phyloP scores from a whole-genome alignment of 2,888 invertebrate species.

The Volucella zonaria region DNA sequence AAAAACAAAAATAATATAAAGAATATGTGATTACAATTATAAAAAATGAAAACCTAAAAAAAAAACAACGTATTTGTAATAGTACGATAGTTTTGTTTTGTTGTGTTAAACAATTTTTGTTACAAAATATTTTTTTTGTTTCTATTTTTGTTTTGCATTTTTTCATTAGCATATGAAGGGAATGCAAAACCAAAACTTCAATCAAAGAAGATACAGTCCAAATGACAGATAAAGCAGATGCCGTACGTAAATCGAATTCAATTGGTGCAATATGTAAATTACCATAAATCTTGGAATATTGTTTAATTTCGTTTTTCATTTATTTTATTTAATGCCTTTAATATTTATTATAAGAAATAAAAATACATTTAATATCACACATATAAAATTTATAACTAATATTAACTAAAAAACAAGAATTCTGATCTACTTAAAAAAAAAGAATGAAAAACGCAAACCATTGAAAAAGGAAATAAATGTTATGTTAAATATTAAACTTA shows the following conservation, averaged over 20 bases:
- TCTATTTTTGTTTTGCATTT: conserved; percentile 15
- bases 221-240: conserved; percentile 11
- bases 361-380: conserved; percentile 62
- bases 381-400: conserved; percentile 64
- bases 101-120: conserved; percentile 18
- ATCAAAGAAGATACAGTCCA: neutral
- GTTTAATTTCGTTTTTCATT: conserved; percentile 10
- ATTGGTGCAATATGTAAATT: conserved; percentile 66
- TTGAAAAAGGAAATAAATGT: conserved; percentile 69
- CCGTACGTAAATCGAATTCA: conserved; percentile 19
- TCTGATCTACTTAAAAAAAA: conserved; percentile 66
- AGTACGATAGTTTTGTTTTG: conserved; percentile 33
- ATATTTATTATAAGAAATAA: conserved; percentile 48
- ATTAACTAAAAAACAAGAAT: conserved; percentile 52
- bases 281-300: conserved; percentile 26
- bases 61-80: conserved; percentile 42
- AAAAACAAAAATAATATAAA: conserved; percentile 41
- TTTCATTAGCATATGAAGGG: conserved; percentile 40
- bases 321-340: conserved; percentile 29
- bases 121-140: conserved; percentile 14
- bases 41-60: conserved; percentile 21
- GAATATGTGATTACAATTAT: conserved; percentile 69
- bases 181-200: conserved; percentile 56
- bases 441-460: conserved; percentile 51
- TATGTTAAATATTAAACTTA: conserved; percentile 73